A percentile compares a stretch with the other conserved stretches of the same genome.
phyloP scores from a whole-genome alignment of 2,113 vertebrate genomes.

The Malaclemys terrapin region DNA sequence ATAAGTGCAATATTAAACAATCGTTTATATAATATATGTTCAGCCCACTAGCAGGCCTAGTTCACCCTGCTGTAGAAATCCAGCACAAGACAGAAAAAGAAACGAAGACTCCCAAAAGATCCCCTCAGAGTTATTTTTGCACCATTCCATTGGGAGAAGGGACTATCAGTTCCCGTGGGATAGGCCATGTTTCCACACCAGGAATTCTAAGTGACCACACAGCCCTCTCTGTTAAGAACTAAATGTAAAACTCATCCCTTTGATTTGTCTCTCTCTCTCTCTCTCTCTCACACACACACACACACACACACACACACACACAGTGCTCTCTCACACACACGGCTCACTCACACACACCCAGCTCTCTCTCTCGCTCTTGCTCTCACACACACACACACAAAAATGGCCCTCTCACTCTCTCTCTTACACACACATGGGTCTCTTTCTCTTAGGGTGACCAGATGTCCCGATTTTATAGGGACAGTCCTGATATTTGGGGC shows the following conservation, averaged over 20 bases:
- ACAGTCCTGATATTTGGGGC: too few relatives aligned
- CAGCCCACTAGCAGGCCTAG: neutral
- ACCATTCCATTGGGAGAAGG: neutral
- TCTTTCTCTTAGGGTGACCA: too few relatives aligned
- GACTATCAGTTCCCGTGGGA: neutral
- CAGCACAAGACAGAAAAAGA: neutral
- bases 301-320: too few relatives aligned
- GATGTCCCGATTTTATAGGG: too few relatives aligned
- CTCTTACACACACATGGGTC: too few relatives aligned
- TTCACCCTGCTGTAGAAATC: neutral
- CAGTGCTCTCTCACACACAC: too few relatives aligned
- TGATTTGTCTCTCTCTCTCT: neutral
- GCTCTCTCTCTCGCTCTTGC: too few relatives aligned
- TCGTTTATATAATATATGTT: neutral
- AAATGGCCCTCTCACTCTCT: too few relatives aligned
- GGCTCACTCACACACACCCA: too few relatives aligned
- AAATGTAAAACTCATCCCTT: neutral
- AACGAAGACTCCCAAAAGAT: neutral
- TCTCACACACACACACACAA: too few relatives aligned
- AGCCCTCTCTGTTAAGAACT: neutral
- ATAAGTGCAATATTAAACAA: neutral
- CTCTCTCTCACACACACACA: too few relatives aligned
- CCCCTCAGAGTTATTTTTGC: neutral
- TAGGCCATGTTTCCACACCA: neutral
- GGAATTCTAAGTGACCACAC: neutral